Evolutionary conservation across 2,113 vertebrate species (phyloP), one percentile per base, ranked within the genome.

Genomic region (Caranx ignobilis): DNA sequence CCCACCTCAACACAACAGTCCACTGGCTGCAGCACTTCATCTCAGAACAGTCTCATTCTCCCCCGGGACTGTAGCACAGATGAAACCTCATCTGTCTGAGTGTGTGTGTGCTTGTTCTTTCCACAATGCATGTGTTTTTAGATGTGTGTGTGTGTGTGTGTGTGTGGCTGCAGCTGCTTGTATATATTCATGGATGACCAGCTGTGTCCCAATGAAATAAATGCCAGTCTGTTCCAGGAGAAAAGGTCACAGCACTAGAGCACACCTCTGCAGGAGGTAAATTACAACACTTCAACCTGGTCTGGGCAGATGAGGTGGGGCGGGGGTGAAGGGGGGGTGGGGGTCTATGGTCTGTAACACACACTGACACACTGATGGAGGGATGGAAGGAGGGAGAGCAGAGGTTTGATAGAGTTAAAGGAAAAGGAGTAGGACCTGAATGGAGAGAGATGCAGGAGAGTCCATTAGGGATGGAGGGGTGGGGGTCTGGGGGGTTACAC

Each of bases 241-340:
- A 83, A 88, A 93, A 90, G 93, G 91, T 91, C 85, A 91, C 47
- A 6, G 74, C 75, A 73, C 35, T 32, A 67, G 70, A 81, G 78
- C 41, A 77, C 61, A 78, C 45, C 79, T 77, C 77, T 69, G 60
- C 64, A 37, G 84, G 87, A 66, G 81, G 85, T 82, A 89, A 89
- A 89, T 88, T 78, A 92, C 84, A 84, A 75, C 50, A 32, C 45
- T 72, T 71, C 62, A 63, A 2, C 59, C 37, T 10, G 35, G 7
- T 59, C 47, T 48, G 39, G 55, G 75, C 5, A 65, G 69, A 48
- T 1, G 9, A 52, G 15, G 10, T 61, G 2, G 9, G n/a, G 35
- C 5, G 5, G 6, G 32, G 5, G 63, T 4, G 18, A 34, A 55
- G 18, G n/a, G 50, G 63, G 6, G 37, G 16, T 31, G 26, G 15